Evolutionary conservation across 2,797 vertebrate genomes (phyloP).

Genomic region (Acanthurus tractus): DNA sequence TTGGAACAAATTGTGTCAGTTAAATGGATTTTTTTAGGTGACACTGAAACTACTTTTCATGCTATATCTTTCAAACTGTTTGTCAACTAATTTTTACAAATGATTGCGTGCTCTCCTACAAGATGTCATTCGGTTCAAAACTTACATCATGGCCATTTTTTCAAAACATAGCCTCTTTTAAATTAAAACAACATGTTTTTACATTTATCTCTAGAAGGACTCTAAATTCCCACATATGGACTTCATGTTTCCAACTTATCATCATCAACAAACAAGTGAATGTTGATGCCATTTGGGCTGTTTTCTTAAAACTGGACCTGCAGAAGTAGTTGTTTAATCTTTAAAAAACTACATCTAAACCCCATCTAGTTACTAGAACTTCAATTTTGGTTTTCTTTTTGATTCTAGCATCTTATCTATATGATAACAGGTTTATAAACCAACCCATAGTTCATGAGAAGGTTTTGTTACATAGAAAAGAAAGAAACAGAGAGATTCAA

Average conservation of each 20-base stretch:
- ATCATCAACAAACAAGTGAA: background rate
- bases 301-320: background rate
- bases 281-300: background rate
- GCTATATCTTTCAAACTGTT: background rate
- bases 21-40: background rate
- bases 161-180: too few relatives aligned
- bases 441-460: constrained; percentile 35
- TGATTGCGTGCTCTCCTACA: background rate
- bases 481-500: constrained; percentile 66
- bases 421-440: constrained; percentile 37
- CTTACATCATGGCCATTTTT: too few relatives aligned
- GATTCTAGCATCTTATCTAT: constrained; percentile 12
- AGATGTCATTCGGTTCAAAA: background rate
- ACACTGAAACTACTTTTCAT: background rate
- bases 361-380: too few relatives aligned
- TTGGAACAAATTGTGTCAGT: background rate
- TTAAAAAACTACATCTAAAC: background rate
- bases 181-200: background rate
- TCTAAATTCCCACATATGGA: constrained; percentile 3
- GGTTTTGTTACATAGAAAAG: constrained; percentile 50
- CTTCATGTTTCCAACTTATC: background rate
- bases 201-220: background rate
- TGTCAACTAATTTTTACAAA: background rate
- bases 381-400: too few relatives aligned
- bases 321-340: background rate